A percentile compares a stretch with the other conserved stretches of the same genome.
Evolutionary conservation across 2,797 vertebrate species (phyloP).

Genomic region (Micropoecilia bifurca): DNA sequence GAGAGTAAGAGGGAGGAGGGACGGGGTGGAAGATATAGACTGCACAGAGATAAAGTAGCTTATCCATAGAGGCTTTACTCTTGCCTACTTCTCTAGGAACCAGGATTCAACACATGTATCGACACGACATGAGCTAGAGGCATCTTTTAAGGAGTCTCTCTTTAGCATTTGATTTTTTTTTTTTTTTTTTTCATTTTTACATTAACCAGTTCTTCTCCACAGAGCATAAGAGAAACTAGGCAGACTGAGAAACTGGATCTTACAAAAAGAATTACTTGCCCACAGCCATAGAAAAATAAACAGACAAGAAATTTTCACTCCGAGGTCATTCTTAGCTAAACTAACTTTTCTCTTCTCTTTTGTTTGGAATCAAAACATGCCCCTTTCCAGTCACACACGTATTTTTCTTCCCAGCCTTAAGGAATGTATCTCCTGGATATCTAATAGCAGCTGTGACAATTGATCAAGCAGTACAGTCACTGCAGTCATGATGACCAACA

Average conservation of each 20-base stretch:
- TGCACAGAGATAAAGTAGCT: conserved; percentile 56
- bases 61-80: conserved; percentile 57
- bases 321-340: conserved; percentile 2
- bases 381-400: conserved; percentile 10
- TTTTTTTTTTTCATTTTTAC: conserved; percentile 12
- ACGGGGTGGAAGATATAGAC: conserved; percentile 57
- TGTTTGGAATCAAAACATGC: conserved; percentile 24
- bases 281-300: conserved; percentile 1
- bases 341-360: conserved; percentile 19
- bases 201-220: conserved; percentile 23
- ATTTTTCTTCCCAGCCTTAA: conserved; percentile 51
- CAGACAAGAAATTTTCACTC: conserved; percentile 19
- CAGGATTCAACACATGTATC: conserved; percentile 57
- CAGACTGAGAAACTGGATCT: conserved; percentile 8
- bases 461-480: conserved; percentile 67
- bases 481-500: background rate
- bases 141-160: conserved; percentile 15
- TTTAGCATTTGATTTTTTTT: conserved; percentile 24
- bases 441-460: conserved; percentile 59
- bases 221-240: conserved; percentile 15
- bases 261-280: conserved; percentile 5
- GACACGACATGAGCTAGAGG: conserved; percentile 55
- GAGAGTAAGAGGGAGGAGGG: conserved; percentile 49
- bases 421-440: conserved; percentile 58
- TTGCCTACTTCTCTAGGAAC: conserved; percentile 38